A percentile compares a stretch with the other conserved stretches of the same genome.
phyloP scores from a whole-genome alignment of 2,888 invertebrate species.

The Bruchidius siliquastri region DNA sequence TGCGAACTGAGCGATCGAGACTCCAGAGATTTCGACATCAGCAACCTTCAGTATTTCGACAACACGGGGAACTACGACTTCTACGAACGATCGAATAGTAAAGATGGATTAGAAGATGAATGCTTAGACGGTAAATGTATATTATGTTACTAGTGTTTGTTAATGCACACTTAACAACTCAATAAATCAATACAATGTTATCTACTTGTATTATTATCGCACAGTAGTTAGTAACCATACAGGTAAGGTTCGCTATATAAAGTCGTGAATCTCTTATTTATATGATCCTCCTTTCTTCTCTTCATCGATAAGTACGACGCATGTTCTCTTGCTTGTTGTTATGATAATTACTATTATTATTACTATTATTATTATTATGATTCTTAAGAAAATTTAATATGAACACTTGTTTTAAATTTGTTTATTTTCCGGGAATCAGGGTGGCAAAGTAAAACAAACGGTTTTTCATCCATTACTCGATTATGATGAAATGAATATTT shows the following conservation, averaged over 20 bases:
- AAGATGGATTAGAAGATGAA: conserved; percentile 66
- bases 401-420: too few species aligned
- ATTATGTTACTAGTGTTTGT: conserved; percentile 4
- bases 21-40: conserved; percentile 76
- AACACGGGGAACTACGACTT: conserved; percentile 78
- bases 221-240: background rate
- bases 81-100: conserved; percentile 72
- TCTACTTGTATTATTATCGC: conserved; percentile 1
- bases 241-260: background rate
- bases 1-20: conserved; percentile 88
- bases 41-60: conserved; percentile 82
- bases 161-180: conserved; percentile 1
- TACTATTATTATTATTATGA: too few species aligned
- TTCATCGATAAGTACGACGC: background rate
- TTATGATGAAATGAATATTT: too few species aligned
- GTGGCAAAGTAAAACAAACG: too few species aligned
- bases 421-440: too few species aligned
- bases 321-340: too few species aligned
- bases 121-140: conserved; percentile 73
- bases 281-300: background rate
- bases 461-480: too few species aligned
- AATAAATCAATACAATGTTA: background rate
- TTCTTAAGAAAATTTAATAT: too few species aligned
- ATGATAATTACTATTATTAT: too few species aligned
- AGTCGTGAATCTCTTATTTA: background rate